Conservation (phyloP, 2,113 vertebrate genomes). For the Chroicocephalus ridibundus region DNA sequence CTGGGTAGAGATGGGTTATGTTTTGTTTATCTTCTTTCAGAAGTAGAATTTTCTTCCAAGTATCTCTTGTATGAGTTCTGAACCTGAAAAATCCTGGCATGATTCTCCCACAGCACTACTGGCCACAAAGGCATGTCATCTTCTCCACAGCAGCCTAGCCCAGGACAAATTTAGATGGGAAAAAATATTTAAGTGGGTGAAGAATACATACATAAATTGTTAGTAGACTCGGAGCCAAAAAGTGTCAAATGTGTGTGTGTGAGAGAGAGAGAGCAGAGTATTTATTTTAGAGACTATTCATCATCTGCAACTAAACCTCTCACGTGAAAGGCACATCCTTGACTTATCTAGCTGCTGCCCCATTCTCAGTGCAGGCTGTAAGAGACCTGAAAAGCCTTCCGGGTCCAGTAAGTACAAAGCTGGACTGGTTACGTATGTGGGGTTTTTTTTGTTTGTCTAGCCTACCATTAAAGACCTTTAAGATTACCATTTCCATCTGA, state of each 20-base stretch:
- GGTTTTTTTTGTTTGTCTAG: neutral
- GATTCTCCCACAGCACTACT: neutral
- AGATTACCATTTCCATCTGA: neutral
- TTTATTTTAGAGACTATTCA: neutral
- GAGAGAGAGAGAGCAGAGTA: neutral
- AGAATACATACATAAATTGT: neutral
- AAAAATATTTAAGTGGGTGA: neutral
- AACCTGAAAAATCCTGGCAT: neutral
- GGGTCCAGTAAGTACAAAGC: neutral
- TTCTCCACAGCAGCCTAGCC: neutral
- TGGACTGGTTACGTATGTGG: neutral
- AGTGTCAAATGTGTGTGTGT: neutral
- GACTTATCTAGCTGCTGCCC: neutral
- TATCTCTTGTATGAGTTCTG: neutral
- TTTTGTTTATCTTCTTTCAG: neutral
- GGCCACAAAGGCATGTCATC: neutral
- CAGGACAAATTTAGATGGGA: neutral
- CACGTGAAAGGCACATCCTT: neutral
- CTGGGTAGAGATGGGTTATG: neutral
- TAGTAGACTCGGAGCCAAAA: neutral
- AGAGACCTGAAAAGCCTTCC: neutral
- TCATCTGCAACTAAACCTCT: neutral
- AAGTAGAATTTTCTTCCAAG: neutral
- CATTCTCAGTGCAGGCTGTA: neutral
- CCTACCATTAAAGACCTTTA: neutral